Evolutionary conservation across 1,140 invertebrate species (phyloP).

Genomic region (Artemia franciscana): DNA sequence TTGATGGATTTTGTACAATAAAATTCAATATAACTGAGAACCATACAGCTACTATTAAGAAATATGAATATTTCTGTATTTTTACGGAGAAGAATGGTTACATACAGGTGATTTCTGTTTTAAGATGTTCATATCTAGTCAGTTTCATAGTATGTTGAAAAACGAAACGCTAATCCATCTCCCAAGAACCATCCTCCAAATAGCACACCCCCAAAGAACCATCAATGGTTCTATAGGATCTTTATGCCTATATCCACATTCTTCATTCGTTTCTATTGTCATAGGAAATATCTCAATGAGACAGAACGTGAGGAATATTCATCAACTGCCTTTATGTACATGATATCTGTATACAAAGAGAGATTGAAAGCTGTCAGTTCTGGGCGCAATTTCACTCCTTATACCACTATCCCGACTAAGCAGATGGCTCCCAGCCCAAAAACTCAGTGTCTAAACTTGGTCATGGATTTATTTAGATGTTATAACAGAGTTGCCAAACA

Average conservation of each 20-base stretch:
- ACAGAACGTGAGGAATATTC: not conserved
- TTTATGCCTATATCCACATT: constrained; percentile 56
- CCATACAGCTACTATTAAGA: no score
- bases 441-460: not conserved
- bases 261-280: not conserved
- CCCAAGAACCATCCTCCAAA: no score
- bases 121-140: no score
- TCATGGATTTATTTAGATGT: not conserved
- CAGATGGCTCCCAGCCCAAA: not conserved
- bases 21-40: no score
- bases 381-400: not conserved
- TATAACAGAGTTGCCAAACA: not conserved
- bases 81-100: no score
- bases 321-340: not conserved
- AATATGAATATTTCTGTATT: no score
- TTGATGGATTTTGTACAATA: no score
- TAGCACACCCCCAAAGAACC: no score
- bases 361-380: not conserved
- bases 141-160: no score
- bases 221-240: no score
- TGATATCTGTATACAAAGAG: not conserved
- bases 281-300: not conserved
- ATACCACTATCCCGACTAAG: not conserved
- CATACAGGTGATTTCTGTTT: no score
- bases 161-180: no score